Conservation (phyloP, 2,888 invertebrate species). For the Phanerotoma sp. region DNA sequence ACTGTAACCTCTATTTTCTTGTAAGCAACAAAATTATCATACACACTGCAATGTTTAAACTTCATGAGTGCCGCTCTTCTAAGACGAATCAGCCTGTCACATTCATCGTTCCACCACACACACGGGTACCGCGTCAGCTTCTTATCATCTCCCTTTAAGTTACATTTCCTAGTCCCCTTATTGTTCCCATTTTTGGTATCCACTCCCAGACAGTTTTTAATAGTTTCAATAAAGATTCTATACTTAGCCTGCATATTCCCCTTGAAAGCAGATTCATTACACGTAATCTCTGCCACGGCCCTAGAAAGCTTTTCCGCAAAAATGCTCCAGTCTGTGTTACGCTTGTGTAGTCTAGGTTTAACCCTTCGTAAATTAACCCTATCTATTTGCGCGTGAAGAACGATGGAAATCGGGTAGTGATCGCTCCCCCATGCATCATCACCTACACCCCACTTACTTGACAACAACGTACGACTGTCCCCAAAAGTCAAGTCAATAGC, state of each 20-base stretch:
- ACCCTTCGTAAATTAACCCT: neutral
- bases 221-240: too few species aligned
- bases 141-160: neutral
- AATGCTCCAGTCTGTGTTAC: neutral
- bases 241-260: too few species aligned
- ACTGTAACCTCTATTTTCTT: neutral
- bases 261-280: too few species aligned
- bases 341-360: neutral
- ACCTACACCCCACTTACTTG: neutral
- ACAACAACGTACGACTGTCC: neutral
- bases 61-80: constrained; percentile 3
- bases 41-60: neutral
- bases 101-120: constrained; percentile 9
- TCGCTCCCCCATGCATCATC: neutral
- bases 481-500: neutral
- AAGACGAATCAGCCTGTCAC: constrained; percentile 9
- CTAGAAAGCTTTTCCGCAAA: too few species aligned
- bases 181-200: too few species aligned
- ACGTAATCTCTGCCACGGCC: too few species aligned
- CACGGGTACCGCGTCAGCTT: neutral
- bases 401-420: neutral
- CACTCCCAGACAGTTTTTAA: too few species aligned
- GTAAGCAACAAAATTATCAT: neutral
- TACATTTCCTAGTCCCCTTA: neutral
- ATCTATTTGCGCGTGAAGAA: neutral